Percentiles rank a stretch among this genome's conserved stretches.
These are phyloP conservation scores for Pomacea canaliculata DNA, from an alignment of 2,888 invertebrate genomes.

Conservation along the genomic window DNA sequence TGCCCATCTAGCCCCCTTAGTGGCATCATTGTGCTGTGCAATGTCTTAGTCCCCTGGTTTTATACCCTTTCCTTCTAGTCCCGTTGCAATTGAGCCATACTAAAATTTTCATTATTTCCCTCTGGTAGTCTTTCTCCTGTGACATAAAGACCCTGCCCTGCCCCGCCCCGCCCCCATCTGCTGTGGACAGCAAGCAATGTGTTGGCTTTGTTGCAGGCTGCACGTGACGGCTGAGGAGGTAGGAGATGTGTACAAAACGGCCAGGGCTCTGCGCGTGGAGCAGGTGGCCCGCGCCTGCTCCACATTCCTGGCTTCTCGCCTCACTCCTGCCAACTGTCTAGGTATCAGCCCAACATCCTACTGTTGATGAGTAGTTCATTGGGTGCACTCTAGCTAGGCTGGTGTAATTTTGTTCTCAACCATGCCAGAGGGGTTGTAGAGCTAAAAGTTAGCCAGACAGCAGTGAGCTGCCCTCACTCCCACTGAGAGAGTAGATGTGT, in stretches of 20 bases:
- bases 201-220: slow-evolving; percentile 66
- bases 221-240: slow-evolving; percentile 75
- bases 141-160: neutral
- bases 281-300: slow-evolving; percentile 81
- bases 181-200: neutral
- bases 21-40: neutral
- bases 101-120: too few relatives aligned
- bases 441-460: too few relatives aligned
- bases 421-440: too few relatives aligned
- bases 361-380: too few relatives aligned
- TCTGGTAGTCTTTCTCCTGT: neutral
- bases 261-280: slow-evolving; percentile 82
- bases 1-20: neutral
- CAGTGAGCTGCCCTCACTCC: too few relatives aligned
- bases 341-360: slow-evolving; percentile 53
- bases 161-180: neutral
- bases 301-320: slow-evolving; percentile 78
- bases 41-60: neutral
- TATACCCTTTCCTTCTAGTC: too few relatives aligned
- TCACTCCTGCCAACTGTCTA: slow-evolving; percentile 74
- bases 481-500: too few relatives aligned
- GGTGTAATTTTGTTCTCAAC: too few relatives aligned
- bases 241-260: slow-evolving; percentile 84
- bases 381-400: too few relatives aligned
- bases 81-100: too few relatives aligned